phyloP scores from a whole-genome alignment of 2,113 vertebrate species.

The Dasyurus viverrinus region DNA sequence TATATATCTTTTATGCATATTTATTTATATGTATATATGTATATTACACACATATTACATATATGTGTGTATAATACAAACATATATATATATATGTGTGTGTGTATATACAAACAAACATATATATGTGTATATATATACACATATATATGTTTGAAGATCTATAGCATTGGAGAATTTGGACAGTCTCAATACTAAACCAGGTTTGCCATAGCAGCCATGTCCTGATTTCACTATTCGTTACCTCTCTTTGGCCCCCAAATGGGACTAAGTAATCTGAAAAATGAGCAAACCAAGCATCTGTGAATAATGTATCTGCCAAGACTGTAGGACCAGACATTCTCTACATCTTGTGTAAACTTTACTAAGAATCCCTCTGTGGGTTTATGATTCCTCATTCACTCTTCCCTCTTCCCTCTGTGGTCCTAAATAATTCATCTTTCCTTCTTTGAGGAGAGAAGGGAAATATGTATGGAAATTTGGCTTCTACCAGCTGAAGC shows the following conservation, averaged over 20 bases:
- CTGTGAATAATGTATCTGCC: background rate
- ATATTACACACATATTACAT: no score
- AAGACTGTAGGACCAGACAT: conserved; percentile 8
- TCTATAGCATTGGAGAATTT: background rate
- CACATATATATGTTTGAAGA: background rate
- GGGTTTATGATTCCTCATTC: conserved; percentile 3
- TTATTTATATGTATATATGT: no score
- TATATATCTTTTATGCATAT: no score
- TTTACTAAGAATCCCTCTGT: background rate
- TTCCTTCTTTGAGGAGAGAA: background rate
- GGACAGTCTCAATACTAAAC: background rate
- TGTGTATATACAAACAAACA: no score
- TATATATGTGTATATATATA: background rate
- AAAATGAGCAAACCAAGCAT: conserved; percentile 32
- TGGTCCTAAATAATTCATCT: background rate
- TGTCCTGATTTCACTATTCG: conserved; percentile 15
- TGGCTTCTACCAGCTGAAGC: background rate
- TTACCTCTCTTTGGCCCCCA: background rate
- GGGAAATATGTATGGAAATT: background rate
- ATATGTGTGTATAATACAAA: no score
- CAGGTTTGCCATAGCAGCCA: background rate
- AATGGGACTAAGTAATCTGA: background rate
- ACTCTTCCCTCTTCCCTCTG: background rate
- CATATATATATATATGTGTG: no score
- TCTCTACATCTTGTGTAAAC: background rate